A percentile compares a stretch with the other conserved stretches of the same genome.
phyloP scores from a whole-genome alignment of 1,140 invertebrate genomes.

The Tetramorium simillimum region DNA sequence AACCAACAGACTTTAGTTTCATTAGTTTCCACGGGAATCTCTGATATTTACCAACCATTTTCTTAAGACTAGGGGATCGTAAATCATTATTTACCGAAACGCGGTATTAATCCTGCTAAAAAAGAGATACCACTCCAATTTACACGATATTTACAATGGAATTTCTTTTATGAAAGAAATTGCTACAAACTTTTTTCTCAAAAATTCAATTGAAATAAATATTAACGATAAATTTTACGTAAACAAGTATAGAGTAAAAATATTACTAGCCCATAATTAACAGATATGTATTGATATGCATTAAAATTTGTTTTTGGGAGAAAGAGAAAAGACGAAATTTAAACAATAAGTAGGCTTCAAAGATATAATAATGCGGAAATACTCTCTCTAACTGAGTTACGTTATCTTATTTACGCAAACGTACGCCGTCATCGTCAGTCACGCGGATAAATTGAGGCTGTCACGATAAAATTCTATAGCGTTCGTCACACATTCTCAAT shows the following conservation, averaged over 20 bases:
- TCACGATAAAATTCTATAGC: slow-evolving; percentile 21
- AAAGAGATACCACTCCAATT: not conserved
- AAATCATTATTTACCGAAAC: not conserved
- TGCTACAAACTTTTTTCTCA: not conserved
- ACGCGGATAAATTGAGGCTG: not conserved
- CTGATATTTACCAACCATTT: not conserved
- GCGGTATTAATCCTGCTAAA: not conserved
- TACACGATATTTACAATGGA: not conserved
- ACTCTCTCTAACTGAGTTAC: not conserved
- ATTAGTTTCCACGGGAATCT: not conserved
- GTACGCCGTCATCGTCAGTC: not conserved
- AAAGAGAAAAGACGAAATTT: not conserved
- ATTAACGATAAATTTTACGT: not conserved
- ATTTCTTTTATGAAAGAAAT: not conserved
- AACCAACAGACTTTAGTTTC: not conserved
- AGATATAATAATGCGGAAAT: not conserved
- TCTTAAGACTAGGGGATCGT: not conserved
- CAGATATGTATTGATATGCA: not conserved
- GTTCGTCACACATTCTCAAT: slow-evolving; percentile 12
- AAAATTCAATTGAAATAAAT: not conserved
- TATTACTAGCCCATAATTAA: not conserved
- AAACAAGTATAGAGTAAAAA: not conserved
- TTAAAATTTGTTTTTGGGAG: not conserved
- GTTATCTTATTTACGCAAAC: not conserved
- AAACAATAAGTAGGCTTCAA: not conserved